These are phyloP conservation scores for Lanistes nyassanus DNA, from an alignment of 1,140 invertebrate species.

Conservation along the genomic window DNA sequence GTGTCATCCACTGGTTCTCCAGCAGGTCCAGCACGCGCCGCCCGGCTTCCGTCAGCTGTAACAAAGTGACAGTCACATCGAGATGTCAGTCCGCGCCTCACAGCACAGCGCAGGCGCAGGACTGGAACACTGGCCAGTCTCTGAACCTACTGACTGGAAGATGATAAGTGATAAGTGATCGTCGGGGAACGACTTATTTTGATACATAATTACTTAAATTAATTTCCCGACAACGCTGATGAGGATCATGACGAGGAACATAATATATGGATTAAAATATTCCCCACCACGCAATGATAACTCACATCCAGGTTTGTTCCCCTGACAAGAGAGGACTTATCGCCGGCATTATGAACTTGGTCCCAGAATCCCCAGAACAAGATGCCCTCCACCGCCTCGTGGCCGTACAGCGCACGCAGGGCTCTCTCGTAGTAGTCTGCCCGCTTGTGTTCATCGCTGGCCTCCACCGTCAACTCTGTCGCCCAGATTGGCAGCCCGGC, in stretches of 20 bases:
- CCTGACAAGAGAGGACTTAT: slow-evolving; percentile 12
- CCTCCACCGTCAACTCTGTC: slow-evolving; percentile 34
- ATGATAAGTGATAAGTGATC: neutral
- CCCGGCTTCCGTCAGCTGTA: slow-evolving; percentile 25
- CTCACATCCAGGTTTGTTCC: neutral
- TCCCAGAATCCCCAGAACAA: slow-evolving; percentile 41
- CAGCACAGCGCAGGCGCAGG: too few species aligned
- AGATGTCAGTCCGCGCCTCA: too few species aligned
- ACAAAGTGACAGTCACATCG: neutral
- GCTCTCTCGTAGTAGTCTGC: slow-evolving; percentile 25
- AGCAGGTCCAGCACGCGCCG: slow-evolving; percentile 14
- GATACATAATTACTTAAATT: too few species aligned
- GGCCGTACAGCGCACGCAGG: slow-evolving; percentile 25
- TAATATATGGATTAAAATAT: neutral
- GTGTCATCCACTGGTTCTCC: slow-evolving; percentile 25
- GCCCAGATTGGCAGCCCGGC: slow-evolving; percentile 51
- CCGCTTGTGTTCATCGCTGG: slow-evolving; percentile 16
- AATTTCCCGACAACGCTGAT: too few species aligned
- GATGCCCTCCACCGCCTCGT: slow-evolving; percentile 35
- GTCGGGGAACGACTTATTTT: too few species aligned
- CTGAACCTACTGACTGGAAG: too few species aligned
- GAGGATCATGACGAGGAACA: too few species aligned
- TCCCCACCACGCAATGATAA: neutral
- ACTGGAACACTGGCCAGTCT: too few species aligned
- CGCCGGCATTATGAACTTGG: slow-evolving; percentile 4